Evolutionary conservation across 2,888 invertebrate species (phyloP), one percentile per base, ranked within the genome.

Genomic region (Thalpophila matura): DNA sequence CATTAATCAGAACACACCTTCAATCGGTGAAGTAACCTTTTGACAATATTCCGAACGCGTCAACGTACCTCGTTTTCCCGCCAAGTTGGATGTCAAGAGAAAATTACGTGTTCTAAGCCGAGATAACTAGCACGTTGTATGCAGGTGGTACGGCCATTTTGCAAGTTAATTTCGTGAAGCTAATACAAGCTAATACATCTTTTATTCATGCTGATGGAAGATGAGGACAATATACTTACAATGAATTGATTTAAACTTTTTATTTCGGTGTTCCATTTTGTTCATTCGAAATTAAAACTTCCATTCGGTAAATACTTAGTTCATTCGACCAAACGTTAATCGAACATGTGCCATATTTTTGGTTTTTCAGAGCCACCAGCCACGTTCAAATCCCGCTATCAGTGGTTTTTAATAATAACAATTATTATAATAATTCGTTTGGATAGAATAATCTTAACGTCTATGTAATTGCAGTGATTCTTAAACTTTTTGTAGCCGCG

Each of bases 141-240:
- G 74, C 74, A 66, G 45, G 35, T 51, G 50, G 50, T 47, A 22
- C 20, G 5, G 49, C 63, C 56, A 69, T 77, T 81, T 74, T 79
- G 66, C 59, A 71, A 76, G 74, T 63, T 74, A 80, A 80, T 80
- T 72, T 69, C n/a, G 43, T 37, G 62, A 51, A 64, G 61, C 55
- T 69, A 71, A 74, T 73, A 58, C 53, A 55, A 38, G 26, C 45
- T 37, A 60, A 61, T 66, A 61, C 43, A 65, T 71, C 38, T 66
- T 67, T 77, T 77, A 75, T 67, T 68, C 71, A 74, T 68, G 55
- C 47, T 20, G 10, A 58, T 42, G 4, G 6, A 14, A 27, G 9
- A 43, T 29, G 26, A 7, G 9, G 16, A 5, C 14, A 9, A 6
- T 22, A 7, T 18, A 12, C 20, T 9, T 18, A 10, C 2, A 24